These are phyloP conservation scores for Melanotaenia maccullochi DNA, from an alignment of 2,797 vertebrate species.

Conservation along the genomic window DNA sequence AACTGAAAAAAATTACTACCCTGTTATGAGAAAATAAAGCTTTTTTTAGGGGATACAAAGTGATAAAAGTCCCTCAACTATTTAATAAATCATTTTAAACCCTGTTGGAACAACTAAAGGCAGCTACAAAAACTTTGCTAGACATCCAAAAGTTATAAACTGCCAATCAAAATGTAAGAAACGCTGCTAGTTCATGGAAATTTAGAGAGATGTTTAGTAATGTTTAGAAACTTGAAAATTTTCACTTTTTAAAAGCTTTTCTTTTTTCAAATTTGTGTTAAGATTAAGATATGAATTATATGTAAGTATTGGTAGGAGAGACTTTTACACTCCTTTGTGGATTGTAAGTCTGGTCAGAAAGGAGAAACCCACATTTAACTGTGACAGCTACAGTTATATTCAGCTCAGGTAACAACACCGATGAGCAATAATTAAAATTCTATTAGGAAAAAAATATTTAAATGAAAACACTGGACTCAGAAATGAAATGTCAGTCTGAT, in stretches of 20 bases:
- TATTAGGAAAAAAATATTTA: not conserved
- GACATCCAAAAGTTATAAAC: not conserved
- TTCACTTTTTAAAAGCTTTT: too few relatives aligned
- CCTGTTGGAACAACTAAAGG: not conserved
- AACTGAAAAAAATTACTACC: not conserved
- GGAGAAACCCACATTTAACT: not conserved
- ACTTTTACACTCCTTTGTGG: not conserved
- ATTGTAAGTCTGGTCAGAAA: not conserved
- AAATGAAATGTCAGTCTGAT: not conserved
- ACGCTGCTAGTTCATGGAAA: not conserved
- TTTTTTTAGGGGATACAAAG: not conserved
- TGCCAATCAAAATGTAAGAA: not conserved
- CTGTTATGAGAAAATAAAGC: constrained; percentile 13
- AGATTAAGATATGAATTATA: too few relatives aligned
- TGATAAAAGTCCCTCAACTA: constrained; percentile 26
- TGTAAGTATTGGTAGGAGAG: not conserved
- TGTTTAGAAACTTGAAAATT: not conserved
- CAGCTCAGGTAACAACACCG: not conserved
- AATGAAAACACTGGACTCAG: not conserved
- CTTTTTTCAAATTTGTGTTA: too few relatives aligned
- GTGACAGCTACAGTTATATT: not conserved
- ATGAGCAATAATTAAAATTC: not conserved
- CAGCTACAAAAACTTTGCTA: too few relatives aligned
- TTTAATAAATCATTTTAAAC: constrained; percentile 3
- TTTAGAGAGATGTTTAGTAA: not conserved